Conservation (phyloP, 2,888 invertebrate genomes). For the Pardosa pseudoannulata region DNA sequence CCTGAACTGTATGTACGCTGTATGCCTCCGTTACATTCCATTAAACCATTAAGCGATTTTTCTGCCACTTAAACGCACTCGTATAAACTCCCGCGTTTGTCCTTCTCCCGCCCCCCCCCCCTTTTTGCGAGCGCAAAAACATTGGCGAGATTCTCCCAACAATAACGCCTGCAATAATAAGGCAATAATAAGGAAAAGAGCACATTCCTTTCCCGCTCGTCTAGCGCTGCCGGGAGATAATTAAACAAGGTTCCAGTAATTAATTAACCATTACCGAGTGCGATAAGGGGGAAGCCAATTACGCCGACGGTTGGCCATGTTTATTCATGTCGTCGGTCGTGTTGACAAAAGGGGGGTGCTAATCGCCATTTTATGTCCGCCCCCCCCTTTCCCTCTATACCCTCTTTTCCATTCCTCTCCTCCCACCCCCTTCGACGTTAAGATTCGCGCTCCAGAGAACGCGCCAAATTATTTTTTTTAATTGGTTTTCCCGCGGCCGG, state of each 20-base stretch:
- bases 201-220: conserved; percentile 22
- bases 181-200: conserved; percentile 53
- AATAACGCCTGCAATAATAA: conserved; percentile 62
- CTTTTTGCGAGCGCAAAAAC: conserved; percentile 4
- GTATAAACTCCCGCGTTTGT: conserved; percentile 13
- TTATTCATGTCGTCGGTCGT: conserved; percentile 68
- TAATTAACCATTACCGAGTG: conserved; percentile 69
- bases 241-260: conserved; percentile 65
- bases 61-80: conserved; percentile 31
- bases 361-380: conserved; percentile 59
- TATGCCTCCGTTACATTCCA: conserved; percentile 25
- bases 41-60: conserved; percentile 61
- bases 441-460: conserved; percentile 53
- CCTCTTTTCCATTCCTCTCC: no score
- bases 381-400: no score
- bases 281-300: conserved; percentile 70
- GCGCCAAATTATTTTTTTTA: conserved; percentile 51
- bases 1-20: neutral
- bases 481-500: conserved; percentile 51
- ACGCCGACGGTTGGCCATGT: conserved; percentile 68
- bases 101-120: neutral
- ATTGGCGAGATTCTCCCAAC: conserved; percentile 24
- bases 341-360: conserved; percentile 63
- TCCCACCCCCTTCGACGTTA: neutral
- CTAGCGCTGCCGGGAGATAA: conserved; percentile 40